Percentiles rank a stretch among this genome's conserved stretches.
These are phyloP conservation scores for Sylvietta virens DNA, from an alignment of 2,113 vertebrate species.

Conservation along the genomic window DNA sequence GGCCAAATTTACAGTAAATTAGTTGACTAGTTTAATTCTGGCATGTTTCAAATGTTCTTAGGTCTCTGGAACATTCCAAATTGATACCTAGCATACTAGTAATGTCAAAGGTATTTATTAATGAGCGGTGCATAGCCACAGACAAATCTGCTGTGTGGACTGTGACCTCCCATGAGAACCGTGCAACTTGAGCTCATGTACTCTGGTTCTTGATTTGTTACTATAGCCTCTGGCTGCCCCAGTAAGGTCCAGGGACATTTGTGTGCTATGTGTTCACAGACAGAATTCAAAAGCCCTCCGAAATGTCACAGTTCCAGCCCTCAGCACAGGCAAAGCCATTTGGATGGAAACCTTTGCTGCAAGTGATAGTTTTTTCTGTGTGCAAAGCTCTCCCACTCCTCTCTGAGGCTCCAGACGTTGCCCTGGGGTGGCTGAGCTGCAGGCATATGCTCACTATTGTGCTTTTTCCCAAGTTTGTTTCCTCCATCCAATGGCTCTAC, in stretches of 20 bases:
- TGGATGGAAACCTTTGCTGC: neutral
- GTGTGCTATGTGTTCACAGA: neutral
- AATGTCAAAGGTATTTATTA: neutral
- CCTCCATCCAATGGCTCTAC: neutral
- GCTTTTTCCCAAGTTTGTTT: neutral
- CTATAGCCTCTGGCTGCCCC: neutral
- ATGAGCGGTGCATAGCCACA: neutral
- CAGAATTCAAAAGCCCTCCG: neutral
- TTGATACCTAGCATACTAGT: neutral
- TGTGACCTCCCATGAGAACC: neutral
- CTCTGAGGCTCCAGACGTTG: neutral
- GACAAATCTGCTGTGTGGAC: neutral
- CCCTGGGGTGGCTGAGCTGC: neutral
- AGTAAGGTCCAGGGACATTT: neutral
- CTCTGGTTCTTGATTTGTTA: neutral
- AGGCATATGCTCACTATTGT: neutral
- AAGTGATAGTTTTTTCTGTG: neutral
- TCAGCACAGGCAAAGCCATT: neutral
- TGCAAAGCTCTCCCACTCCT: neutral
- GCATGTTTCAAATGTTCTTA: neutral
- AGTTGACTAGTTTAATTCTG: neutral
- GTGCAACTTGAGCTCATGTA: neutral
- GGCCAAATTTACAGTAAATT: neutral
- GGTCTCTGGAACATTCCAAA: neutral
- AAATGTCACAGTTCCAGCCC: neutral